phyloP scores from a whole-genome alignment of 1,140 invertebrate genomes.

The Drosophila arizonae region DNA sequence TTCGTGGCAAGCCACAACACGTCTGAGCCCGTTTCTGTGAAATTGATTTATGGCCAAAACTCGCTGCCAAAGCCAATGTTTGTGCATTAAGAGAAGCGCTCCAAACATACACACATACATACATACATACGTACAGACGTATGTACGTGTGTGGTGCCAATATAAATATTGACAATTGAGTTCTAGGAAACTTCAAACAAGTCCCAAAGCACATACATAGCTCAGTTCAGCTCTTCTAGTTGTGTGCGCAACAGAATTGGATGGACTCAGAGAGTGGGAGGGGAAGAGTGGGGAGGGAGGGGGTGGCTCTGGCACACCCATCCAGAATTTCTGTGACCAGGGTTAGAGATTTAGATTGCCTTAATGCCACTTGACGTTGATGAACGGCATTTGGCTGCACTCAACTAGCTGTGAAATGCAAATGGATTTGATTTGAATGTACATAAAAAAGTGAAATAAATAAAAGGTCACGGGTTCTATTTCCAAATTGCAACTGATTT shows the following conservation, averaged over 20 bases:
- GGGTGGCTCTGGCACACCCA: conserved; percentile 51
- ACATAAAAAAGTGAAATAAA: neutral
- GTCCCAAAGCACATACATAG: neutral
- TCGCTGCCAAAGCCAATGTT: conserved; percentile 44
- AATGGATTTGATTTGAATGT: conserved; percentile 46
- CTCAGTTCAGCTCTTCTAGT: neutral
- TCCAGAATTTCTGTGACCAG: conserved; percentile 46
- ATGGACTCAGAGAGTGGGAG: neutral
- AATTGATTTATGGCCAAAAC: conserved; percentile 35
- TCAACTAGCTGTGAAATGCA: conserved; percentile 16
- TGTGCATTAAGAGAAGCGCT: conserved; percentile 68
- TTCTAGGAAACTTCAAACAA: conserved; percentile 60
- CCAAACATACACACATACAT: conserved; percentile 8
- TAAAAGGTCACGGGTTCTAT: conserved; percentile 9
- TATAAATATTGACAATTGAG: conserved; percentile 67
- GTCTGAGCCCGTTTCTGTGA: conserved; percentile 5
- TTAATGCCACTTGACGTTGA: conserved; percentile 74
- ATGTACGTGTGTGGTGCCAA: conserved; percentile 18
- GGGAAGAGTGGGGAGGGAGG: neutral
- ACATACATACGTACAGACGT: conserved; percentile 33
- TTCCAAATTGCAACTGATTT: conserved; percentile 16
- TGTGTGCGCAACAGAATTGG: conserved; percentile 38
- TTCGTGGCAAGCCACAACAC: conserved; percentile 10
- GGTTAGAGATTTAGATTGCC: conserved; percentile 55
- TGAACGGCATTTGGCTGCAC: conserved; percentile 49